These are phyloP conservation scores for Dryobota labecula DNA, from an alignment of 2,888 invertebrate species.

Conservation along the genomic window DNA sequence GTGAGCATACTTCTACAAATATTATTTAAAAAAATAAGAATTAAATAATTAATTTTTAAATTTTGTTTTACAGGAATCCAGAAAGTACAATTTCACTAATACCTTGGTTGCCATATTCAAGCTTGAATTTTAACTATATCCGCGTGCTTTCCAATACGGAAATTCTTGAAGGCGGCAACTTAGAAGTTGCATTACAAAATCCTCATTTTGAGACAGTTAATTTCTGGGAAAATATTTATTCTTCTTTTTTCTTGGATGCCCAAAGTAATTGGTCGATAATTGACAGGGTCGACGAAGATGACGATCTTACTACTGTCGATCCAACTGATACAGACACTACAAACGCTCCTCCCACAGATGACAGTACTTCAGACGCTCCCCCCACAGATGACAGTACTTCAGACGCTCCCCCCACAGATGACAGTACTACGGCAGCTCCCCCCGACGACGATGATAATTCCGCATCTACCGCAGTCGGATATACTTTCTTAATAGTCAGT, in stretches of 20 bases:
- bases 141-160: slow-evolving; percentile 75
- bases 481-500: slow-evolving; percentile 78
- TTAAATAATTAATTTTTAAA: background rate
- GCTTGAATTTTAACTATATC: slow-evolving; percentile 67
- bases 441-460: slow-evolving; percentile 66
- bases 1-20: slow-evolving; percentile 68
- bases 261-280: slow-evolving; percentile 74
- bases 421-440: background rate
- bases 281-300: slow-evolving; percentile 67
- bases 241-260: slow-evolving; percentile 80
- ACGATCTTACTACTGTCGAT: background rate
- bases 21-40: background rate
- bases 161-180: slow-evolving; percentile 62
- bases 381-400: background rate
- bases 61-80: slow-evolving; percentile 76
- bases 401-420: background rate
- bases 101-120: slow-evolving; percentile 77
- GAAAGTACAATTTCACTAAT: slow-evolving; percentile 73
- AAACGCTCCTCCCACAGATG: background rate
- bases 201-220: slow-evolving; percentile 74
- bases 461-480: slow-evolving; percentile 78
- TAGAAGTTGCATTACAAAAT: slow-evolving; percentile 73
- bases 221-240: slow-evolving; percentile 83
- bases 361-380: background rate
- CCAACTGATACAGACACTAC: background rate